Evolutionary conservation across 2,113 vertebrate genomes (phyloP).

Genomic region (Xyliphius kryptos): DNA sequence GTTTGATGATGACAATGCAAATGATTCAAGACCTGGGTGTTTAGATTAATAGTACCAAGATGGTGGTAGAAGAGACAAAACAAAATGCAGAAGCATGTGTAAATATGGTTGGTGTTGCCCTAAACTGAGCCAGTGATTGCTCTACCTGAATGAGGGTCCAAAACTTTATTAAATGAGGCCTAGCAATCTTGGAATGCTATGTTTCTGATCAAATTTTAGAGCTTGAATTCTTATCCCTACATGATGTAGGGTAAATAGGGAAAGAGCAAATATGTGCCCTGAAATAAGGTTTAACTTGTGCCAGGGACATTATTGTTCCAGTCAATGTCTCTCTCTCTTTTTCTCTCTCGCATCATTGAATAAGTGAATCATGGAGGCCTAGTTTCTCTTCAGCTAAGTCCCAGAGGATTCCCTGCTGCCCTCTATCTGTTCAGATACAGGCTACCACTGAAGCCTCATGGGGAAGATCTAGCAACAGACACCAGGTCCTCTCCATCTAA

Average conservation of each 20-base stretch:
- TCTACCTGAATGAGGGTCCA: too few species aligned
- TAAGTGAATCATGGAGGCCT: slow-evolving; percentile 22
- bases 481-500: slow-evolving; percentile 48
- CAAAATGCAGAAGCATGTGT: slow-evolving; percentile 39
- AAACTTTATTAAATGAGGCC: slow-evolving; percentile 43
- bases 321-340: slow-evolving; percentile 14
- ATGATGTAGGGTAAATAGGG: too few species aligned
- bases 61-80: slow-evolving; percentile 35
- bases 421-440: too few species aligned
- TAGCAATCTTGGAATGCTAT: slow-evolving; percentile 17
- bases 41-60: slow-evolving; percentile 12
- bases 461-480: slow-evolving; percentile 56
- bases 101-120: slow-evolving; percentile 48
- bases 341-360: slow-evolving; percentile 10
- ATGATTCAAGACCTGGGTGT: slow-evolving; percentile 14
- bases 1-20: slow-evolving; percentile 16
- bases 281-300: too few species aligned
- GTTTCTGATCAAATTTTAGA: slow-evolving; percentile 24
- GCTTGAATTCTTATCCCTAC: slow-evolving; percentile 2
- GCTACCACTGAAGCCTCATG: slow-evolving; percentile 49
- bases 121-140: too few species aligned
- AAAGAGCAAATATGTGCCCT: slow-evolving; percentile 5
- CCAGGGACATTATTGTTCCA: too few species aligned
- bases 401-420: slow-evolving; percentile 53
- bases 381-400: slow-evolving; percentile 39